A percentile compares a stretch with the other conserved stretches of the same genome.
These are phyloP conservation scores for Dione juno DNA, from an alignment of 2,888 invertebrate genomes.

Conservation along the genomic window DNA sequence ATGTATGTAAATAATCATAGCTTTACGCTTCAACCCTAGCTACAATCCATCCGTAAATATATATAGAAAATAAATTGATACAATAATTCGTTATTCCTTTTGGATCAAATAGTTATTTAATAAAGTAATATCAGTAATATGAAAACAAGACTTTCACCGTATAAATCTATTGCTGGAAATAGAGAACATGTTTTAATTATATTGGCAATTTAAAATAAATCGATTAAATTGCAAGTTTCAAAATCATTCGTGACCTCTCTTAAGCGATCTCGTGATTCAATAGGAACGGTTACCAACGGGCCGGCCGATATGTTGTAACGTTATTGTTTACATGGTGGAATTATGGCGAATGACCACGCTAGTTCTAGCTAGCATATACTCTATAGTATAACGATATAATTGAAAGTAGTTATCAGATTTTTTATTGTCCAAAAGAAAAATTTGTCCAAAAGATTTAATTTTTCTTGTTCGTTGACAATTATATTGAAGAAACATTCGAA, in stretches of 20 bases:
- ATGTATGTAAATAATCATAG: too few species aligned
- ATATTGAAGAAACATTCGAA: too few species aligned
- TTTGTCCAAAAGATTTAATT: too few species aligned
- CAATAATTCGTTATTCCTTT: too few species aligned
- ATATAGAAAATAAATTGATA: too few species aligned
- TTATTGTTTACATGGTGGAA: slow-evolving; percentile 29
- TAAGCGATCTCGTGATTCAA: slow-evolving; percentile 29
- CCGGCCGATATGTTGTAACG: slow-evolving; percentile 24
- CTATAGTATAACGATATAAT: neutral
- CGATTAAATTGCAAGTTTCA: slow-evolving; percentile 30
- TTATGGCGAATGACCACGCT: slow-evolving; percentile 7
- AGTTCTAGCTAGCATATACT: neutral
- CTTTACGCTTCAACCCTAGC: too few species aligned
- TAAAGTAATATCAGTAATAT: neutral
- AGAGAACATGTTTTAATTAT: slow-evolving; percentile 18
- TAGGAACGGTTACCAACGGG: slow-evolving; percentile 21
- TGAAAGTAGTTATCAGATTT: too few species aligned
- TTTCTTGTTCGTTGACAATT: too few species aligned
- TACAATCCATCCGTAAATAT: too few species aligned
- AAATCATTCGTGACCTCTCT: slow-evolving; percentile 31
- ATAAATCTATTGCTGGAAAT: neutral
- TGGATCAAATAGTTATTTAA: neutral
- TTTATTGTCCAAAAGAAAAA: too few species aligned
- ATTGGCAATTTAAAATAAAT: slow-evolving; percentile 27
- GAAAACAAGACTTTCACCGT: neutral